These are phyloP conservation scores for Ferrisia virgata DNA, from an alignment of 2,888 invertebrate species.

Conservation along the genomic window DNA sequence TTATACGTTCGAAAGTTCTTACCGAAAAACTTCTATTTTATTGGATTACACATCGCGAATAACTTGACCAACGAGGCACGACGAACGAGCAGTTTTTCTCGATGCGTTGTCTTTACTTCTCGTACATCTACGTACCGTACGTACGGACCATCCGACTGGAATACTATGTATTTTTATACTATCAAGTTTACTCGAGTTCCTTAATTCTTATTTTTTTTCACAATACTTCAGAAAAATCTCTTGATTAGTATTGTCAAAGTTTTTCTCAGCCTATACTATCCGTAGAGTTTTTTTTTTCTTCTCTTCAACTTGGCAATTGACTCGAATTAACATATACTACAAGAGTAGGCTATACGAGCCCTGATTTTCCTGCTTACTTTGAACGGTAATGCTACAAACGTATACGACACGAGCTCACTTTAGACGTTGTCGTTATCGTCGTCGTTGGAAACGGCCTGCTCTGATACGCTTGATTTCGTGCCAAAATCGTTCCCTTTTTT, in stretches of 20 bases:
- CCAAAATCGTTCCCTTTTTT: background rate
- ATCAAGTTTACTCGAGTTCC: background rate
- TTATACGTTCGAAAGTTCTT: constrained; percentile 4
- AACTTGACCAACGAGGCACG: background rate
- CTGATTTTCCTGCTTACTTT: background rate
- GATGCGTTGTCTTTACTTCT: background rate
- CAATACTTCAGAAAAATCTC: background rate
- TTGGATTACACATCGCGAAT: background rate
- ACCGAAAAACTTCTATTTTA: constrained; percentile 5
- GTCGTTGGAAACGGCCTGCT: background rate
- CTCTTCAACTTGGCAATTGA: background rate
- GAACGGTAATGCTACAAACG: background rate
- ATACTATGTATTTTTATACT: background rate
- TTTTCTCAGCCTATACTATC: background rate
- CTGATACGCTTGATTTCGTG: background rate
- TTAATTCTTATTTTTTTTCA: background rate
- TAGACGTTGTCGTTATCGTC: too few species aligned
- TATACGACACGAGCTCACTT: background rate
- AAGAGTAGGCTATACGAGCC: background rate
- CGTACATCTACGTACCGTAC: too few species aligned
- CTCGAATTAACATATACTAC: background rate
- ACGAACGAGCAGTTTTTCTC: background rate
- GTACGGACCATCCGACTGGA: background rate
- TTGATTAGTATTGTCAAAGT: background rate
- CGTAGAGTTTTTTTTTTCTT: background rate